phyloP scores from a whole-genome alignment of 2,888 invertebrate genomes.

The Lasioglossum zephyrum region DNA sequence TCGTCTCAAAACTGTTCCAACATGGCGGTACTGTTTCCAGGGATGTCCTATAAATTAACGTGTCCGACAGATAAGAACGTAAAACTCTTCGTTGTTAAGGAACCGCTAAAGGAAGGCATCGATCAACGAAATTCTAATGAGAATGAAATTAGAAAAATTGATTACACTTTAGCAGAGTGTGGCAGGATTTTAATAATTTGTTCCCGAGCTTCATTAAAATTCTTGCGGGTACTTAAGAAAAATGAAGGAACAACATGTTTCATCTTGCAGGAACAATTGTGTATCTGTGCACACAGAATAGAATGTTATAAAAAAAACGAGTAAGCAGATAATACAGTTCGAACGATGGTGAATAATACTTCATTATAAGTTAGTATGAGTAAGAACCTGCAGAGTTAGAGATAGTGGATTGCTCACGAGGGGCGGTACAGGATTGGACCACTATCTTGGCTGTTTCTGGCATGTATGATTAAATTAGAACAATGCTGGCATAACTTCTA shows the following conservation, averaged over 20 bases:
- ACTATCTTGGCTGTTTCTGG: constrained; percentile 73
- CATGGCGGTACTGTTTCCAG: constrained; percentile 24
- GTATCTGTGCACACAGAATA: too few species aligned
- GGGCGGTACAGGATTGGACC: constrained; percentile 60
- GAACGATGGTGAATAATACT: constrained; percentile 2
- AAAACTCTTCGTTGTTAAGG: background rate
- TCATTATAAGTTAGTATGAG: background rate
- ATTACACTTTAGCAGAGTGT: background rate
- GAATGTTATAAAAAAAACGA: background rate
- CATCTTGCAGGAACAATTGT: background rate
- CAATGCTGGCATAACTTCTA: constrained; percentile 77
- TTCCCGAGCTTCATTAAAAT: background rate
- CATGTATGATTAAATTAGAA: constrained; percentile 81
- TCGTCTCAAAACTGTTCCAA: constrained; percentile 6
- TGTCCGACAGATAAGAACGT: background rate
- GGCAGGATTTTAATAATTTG: background rate
- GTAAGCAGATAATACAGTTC: background rate
- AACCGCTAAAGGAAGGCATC: background rate
- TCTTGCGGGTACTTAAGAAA: fast-evolving
- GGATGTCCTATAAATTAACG: constrained; percentile 16
- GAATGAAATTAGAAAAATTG: background rate
- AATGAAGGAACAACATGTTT: background rate
- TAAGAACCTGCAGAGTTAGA: constrained; percentile 54
- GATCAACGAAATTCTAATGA: background rate
- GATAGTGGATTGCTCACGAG: constrained; percentile 54